phyloP scores from a whole-genome alignment of 2,888 invertebrate genomes.

The Pristionchus arcanus region DNA sequence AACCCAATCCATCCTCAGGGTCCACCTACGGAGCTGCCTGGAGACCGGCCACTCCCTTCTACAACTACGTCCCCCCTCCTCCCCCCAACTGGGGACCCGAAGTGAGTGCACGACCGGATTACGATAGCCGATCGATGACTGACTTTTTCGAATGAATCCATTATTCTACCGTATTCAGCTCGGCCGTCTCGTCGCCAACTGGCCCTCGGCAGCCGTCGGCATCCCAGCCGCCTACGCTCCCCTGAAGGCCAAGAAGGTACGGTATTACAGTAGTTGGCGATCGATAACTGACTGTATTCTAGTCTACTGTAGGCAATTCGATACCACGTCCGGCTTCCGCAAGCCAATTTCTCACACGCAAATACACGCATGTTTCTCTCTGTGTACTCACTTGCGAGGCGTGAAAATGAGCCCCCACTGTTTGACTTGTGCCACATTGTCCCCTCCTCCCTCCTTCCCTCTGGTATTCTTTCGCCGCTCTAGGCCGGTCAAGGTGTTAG shows the following conservation, averaged over 20 bases:
- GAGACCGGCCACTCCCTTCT: constrained; percentile 79
- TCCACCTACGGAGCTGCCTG: constrained; percentile 78
- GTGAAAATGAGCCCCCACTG: constrained; percentile 23
- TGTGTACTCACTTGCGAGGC: not conserved
- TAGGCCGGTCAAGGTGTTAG: constrained; percentile 6
- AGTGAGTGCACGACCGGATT: not conserved
- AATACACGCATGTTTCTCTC: not conserved
- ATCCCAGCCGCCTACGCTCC: constrained; percentile 65
- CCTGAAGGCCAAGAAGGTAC: constrained; percentile 61
- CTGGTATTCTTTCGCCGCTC: not conserved
- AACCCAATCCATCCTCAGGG: constrained; percentile 64
- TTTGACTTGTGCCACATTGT: not conserved
- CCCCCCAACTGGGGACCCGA: constrained; percentile 77
- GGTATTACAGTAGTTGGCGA: not conserved
- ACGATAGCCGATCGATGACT: not conserved
- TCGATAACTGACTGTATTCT: not conserved
- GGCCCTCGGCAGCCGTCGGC: constrained; percentile 74
- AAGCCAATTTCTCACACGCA: constrained; percentile 28
- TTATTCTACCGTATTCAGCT: constrained; percentile 57
- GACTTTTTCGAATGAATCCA: too few species aligned
- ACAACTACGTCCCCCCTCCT: constrained; percentile 79
- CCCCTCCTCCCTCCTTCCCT: not conserved
- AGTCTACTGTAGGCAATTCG: not conserved
- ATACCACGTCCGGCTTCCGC: not conserved
- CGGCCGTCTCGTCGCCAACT: constrained; percentile 69